Evolutionary conservation across 1,140 invertebrate species (phyloP), one percentile per base, ranked within the genome.

Genomic region (Campoletis sonorensis): DNA sequence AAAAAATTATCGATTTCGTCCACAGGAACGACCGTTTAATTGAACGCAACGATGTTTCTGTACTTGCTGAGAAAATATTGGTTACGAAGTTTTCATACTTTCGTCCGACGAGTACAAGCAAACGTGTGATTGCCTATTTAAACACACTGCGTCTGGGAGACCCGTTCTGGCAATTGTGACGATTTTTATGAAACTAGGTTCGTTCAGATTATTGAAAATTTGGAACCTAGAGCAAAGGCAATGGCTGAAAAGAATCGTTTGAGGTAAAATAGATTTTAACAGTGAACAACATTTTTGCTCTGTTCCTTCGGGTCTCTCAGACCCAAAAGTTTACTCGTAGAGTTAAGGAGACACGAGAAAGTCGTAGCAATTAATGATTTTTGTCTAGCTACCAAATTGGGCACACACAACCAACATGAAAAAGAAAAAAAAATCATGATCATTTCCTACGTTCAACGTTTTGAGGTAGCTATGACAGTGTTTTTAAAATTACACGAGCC

Each of bases 401-500:
- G 33, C 15, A 33, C 68, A 71, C 33, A 40, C 27, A 71, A 1
- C 45, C 18, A 40, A 71, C 18, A 11, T 18, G 0, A 15, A 71
- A 18, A 71, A 71, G 45, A 33, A 16, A 15, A 71, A 18, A 71
- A 71, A 71, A 33, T 33, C 15, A 71, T 71, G 15, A 71, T 37
- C 16, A 21, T 45, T 45, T 45, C 40, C 40, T 45, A 71, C 68
- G 68, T 21, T 71, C 18, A 40, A 71, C 68, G 33, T 13, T 37
- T n/a, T 21, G 33, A 58, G 54, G 54, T 18, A 58, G 54, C 54
- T 58, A n/a, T 7, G 21, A 10, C 54, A n/a, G 21, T 23, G 54
- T 4, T n/a, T 23, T 11, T 4, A 58, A 58, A 4, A 18, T n/a
- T n/a, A 4, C 18, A 58, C 54, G 21, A 58, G 54, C 15, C 21